A percentile compares a stretch with the other conserved stretches of the same genome.
phyloP scores from a whole-genome alignment of 1,140 invertebrate species.

The Drosophila burlai region DNA sequence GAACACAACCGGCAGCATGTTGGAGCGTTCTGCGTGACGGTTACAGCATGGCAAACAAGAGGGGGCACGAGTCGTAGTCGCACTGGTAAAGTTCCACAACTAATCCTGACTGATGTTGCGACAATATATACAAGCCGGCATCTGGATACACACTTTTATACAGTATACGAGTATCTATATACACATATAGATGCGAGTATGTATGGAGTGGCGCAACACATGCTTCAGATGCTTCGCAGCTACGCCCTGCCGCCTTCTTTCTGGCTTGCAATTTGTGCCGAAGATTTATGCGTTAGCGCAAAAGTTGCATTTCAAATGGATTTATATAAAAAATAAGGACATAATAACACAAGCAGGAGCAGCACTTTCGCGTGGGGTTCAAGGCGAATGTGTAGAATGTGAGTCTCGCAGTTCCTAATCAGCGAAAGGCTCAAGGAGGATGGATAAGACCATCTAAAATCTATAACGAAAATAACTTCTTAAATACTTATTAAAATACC shows the following conservation, averaged over 20 bases:
- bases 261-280: slow-evolving; percentile 67
- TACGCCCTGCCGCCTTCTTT: slow-evolving; percentile 67
- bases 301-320: slow-evolving; percentile 79
- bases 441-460: neutral
- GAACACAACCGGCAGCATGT: slow-evolving; percentile 69
- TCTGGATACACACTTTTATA: slow-evolving; percentile 51
- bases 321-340: slow-evolving; percentile 56
- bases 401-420: slow-evolving; percentile 22
- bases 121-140: slow-evolving; percentile 74
- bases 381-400: slow-evolving; percentile 22
- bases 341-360: slow-evolving; percentile 21
- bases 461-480: neutral
- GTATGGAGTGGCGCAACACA: slow-evolving; percentile 66
- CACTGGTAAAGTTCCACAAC: slow-evolving; percentile 77
- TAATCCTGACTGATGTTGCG: slow-evolving; percentile 82
- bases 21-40: slow-evolving; percentile 75
- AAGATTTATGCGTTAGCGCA: slow-evolving; percentile 78
- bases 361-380: slow-evolving; percentile 19
- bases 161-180: slow-evolving; percentile 27
- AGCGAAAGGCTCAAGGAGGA: slow-evolving; percentile 2
- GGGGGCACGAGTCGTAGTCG: slow-evolving; percentile 53
- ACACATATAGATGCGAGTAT: slow-evolving; percentile 17
- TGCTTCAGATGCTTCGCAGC: slow-evolving; percentile 74
- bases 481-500: too few species aligned
- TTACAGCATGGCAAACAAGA: slow-evolving; percentile 80